Evolutionary conservation across 2,797 vertebrate species (phyloP).

Genomic region (Syngnathus acus): DNA sequence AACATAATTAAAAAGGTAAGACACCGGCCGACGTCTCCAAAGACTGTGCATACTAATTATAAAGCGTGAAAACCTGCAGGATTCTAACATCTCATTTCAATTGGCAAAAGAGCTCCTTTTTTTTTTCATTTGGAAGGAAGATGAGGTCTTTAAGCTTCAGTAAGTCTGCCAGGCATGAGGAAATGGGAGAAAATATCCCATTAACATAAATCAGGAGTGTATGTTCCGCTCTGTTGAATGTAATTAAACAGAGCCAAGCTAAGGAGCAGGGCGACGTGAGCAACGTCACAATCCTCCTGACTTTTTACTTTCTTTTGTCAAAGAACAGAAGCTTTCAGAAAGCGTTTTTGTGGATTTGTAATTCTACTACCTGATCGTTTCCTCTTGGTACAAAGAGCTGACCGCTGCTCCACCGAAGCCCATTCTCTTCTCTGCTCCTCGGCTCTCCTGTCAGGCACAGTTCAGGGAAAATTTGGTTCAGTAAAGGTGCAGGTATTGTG

Average conservation of each 20-base stretch:
- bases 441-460: constrained; percentile 68
- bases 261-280: constrained; percentile 30
- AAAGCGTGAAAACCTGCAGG: constrained; percentile 57
- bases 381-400: constrained; percentile 93
- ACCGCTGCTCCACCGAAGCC: constrained; percentile 87
- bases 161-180: constrained; percentile 53
- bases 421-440: constrained; percentile 74
- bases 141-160: constrained; percentile 63
- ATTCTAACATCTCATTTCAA: constrained; percentile 62
- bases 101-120: constrained; percentile 50
- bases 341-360: background rate
- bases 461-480: constrained; percentile 11
- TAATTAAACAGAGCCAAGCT: constrained; percentile 40
- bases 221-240: constrained; percentile 51
- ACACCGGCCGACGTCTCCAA: constrained; percentile 35
- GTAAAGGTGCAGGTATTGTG: background rate
- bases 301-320: constrained; percentile 3
- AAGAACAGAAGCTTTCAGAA: background rate
- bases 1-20: constrained; percentile 59
- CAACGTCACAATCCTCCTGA: constrained; percentile 11
- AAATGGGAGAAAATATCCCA: constrained; percentile 64
- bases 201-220: constrained; percentile 67
- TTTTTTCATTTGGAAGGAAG: constrained; percentile 61
- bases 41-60: constrained; percentile 62
- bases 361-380: constrained; percentile 85